Evolutionary conservation across 2,888 invertebrate species (phyloP).

Genomic region (Stenodera caucasica): DNA sequence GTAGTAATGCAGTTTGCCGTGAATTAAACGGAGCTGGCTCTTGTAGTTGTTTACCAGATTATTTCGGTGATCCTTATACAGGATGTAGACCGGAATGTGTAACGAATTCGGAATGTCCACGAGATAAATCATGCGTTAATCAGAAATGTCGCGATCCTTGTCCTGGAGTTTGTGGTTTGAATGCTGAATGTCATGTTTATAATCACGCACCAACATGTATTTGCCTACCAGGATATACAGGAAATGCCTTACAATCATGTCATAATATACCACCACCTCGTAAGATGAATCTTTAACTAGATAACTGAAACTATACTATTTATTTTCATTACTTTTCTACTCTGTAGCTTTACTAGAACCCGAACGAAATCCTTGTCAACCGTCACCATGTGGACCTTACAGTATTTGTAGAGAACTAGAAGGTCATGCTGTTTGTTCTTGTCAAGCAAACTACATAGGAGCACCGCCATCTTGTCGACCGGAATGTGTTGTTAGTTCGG

Average conservation of each 20-base stretch:
- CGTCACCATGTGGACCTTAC: conserved; percentile 79
- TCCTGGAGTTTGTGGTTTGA: conserved; percentile 78
- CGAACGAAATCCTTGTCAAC: conserved; percentile 62
- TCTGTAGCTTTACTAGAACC: conserved; percentile 41
- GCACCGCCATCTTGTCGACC: conserved; percentile 76
- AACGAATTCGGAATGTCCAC: conserved; percentile 81
- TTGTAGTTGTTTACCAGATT: conserved; percentile 79
- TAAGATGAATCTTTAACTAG: too few species aligned
- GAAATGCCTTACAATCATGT: conserved; percentile 77
- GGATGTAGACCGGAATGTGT: conserved; percentile 88
- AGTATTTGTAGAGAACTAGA: conserved; percentile 74
- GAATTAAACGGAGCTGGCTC: conserved; percentile 80
- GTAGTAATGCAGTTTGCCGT: conserved; percentile 82
- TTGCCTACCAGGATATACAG: conserved; percentile 73
- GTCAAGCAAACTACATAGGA: conserved; percentile 76
- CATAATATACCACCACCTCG: conserved; percentile 59
- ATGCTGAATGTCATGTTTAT: conserved; percentile 79
- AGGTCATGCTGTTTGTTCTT: conserved; percentile 79
- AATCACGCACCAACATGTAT: conserved; percentile 82
- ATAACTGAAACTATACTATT: too few species aligned
- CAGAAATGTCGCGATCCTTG: conserved; percentile 86
- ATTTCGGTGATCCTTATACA: conserved; percentile 83
- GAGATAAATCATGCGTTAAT: conserved; percentile 75
- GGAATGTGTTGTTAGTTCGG: conserved; percentile 81
- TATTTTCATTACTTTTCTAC: conserved; percentile 23